phyloP scores from a whole-genome alignment of 2,888 invertebrate species.

The Pegoplata infirma region DNA sequence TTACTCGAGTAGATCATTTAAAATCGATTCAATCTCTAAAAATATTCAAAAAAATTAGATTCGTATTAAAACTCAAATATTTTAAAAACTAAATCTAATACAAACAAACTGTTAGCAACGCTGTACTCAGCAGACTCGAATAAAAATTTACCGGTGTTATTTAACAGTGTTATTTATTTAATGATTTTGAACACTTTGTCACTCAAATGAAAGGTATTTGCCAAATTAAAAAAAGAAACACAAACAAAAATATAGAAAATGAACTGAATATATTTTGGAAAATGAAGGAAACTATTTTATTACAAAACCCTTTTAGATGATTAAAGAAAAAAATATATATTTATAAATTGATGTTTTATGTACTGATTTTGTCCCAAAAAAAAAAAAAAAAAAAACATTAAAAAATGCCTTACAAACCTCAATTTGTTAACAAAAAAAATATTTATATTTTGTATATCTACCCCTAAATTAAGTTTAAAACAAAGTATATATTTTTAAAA shows the following conservation, averaged over 20 bases:
- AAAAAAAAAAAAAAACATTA: conserved; percentile 8
- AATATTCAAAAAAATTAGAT: no score
- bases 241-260: not conserved
- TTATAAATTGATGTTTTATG: conserved; percentile 47
- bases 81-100: no score
- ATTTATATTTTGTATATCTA: conserved; percentile 2
- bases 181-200: not conserved
- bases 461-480: conserved; percentile 19
- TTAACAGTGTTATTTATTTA: no score
- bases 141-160: no score
- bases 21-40: no score
- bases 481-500: not conserved
- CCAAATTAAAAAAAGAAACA: no score
- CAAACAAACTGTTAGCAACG: no score
- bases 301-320: conserved; percentile 27
- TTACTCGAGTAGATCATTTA: no score
- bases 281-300: conserved; percentile 21
- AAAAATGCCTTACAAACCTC: conserved; percentile 47
- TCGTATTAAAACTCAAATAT: no score
- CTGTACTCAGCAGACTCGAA: no score
- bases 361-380: conserved; percentile 40
- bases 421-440: conserved; percentile 42
- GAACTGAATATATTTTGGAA: conserved; percentile 45
- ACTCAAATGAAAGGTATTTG: conserved; percentile 14
- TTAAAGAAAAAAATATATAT: conserved; percentile 7